Evolutionary conservation across 2,888 invertebrate genomes (phyloP).

Genomic region (Noctua janthina): DNA sequence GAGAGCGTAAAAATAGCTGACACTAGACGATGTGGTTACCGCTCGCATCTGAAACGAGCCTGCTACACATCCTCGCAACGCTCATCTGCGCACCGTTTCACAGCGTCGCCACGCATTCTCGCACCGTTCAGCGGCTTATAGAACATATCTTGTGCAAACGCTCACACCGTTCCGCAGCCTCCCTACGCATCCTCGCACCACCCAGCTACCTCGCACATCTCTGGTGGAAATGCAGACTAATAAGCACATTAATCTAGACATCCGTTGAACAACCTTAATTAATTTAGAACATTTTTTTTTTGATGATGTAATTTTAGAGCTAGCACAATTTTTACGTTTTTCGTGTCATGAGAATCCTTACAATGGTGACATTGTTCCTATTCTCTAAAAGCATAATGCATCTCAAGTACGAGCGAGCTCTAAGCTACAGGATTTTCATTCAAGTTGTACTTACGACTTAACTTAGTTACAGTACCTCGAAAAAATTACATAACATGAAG

Average conservation of each 20-base stretch:
- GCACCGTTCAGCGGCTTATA: too few species aligned
- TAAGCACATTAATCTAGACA: not conserved
- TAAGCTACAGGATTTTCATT: not conserved
- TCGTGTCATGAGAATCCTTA: not conserved
- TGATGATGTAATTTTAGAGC: not conserved
- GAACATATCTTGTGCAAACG: too few species aligned
- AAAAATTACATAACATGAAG: constrained; percentile 34
- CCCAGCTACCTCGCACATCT: too few species aligned
- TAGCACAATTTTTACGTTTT: not conserved
- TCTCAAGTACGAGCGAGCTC: constrained; percentile 24
- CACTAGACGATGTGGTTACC: too few species aligned
- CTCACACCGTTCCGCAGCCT: too few species aligned
- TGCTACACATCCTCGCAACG: too few species aligned
- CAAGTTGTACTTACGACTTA: constrained; percentile 6
- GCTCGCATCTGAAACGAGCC: too few species aligned
- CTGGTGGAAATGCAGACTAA: too few species aligned
- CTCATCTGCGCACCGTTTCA: too few species aligned
- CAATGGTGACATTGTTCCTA: not conserved
- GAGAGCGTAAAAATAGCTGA: too few species aligned
- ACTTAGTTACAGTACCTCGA: constrained; percentile 17
- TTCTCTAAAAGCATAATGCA: constrained; percentile 7
- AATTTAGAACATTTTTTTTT: not conserved
- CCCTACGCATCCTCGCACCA: too few species aligned
- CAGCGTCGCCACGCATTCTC: too few species aligned
- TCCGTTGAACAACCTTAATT: not conserved